Base-by-base conservation (phyloP, 2,797 vertebrate genomes). In the Gymnopithys bicolor region DNA sequence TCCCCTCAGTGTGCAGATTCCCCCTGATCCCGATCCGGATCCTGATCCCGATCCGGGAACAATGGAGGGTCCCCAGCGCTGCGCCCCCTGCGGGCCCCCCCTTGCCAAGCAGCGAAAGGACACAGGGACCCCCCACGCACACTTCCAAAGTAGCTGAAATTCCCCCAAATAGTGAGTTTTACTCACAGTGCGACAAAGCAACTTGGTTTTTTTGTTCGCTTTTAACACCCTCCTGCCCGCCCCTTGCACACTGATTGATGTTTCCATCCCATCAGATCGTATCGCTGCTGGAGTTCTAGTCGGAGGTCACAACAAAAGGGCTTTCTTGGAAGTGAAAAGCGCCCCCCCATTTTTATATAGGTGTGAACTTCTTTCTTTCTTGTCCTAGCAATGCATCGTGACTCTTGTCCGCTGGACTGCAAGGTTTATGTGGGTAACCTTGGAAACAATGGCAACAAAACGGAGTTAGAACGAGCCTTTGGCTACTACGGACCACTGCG, bases 341-440 rank as follows among this genome's bases (percentile, higher is more conserved):
- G 8, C 7, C 0, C 66, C 10, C 66, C 10, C 18, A 2, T 19
- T 6, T 48, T 84, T 84, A 43, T 73, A n/a, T 70, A 7, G 19
- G 5, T 1, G 3, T 41, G 18, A 87, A 33, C 2, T 41, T 37
- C 9, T 32, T 27, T 46, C 11, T 55, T 59, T 49, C 73, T 37
- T 63, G 22, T 80, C 35, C 11, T 97, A 98, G 98, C 94, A 28
- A 98, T 98, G 98, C 98, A 98, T 97, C 98, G 99, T 95, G 99
- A 99, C 95, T 99, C 98, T 76, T 98, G 99, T 98, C 99, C 99
- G 18, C 98, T 99, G 89, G 99, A 99, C 96, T 99, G 99, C 98
- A 99, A 99, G 97, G 99, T 99, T 81, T 99, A 99, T 23, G 99
- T 99, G 90, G 99, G 99, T 59, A 99, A 99, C 98, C 98, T 99